Percentiles rank a stretch among this genome's conserved stretches.
These are phyloP conservation scores for Noctua janthina DNA, from an alignment of 2,888 invertebrate species.

Conservation along the genomic window DNA sequence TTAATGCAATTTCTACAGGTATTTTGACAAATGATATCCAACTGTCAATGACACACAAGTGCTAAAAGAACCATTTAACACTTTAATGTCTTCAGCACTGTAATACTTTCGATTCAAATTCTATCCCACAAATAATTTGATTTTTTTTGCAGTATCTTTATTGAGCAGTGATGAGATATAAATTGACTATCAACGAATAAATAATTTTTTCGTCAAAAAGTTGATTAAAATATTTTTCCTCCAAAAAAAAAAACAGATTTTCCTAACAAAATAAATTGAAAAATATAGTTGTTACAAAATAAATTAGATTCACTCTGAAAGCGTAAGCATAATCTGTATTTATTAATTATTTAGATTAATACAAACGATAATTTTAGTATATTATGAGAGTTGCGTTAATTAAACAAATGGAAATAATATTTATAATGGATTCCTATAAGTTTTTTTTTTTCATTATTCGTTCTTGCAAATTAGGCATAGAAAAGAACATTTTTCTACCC, in stretches of 20 bases:
- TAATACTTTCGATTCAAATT: not conserved
- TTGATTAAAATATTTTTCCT: not conserved
- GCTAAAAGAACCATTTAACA: not conserved
- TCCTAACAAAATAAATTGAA: not conserved
- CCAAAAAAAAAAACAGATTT: slow-evolving; percentile 11
- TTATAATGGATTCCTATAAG: not conserved
- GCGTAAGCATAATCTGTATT: slow-evolving; percentile 31
- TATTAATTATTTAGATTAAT: slow-evolving; percentile 45
- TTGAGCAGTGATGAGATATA: slow-evolving; percentile 7
- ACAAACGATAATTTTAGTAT: slow-evolving; percentile 40
- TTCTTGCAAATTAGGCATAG: not conserved
- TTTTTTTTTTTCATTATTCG: not conserved
- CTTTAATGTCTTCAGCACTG: not conserved
- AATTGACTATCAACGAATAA: slow-evolving; percentile 25
- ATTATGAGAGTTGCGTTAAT: slow-evolving; percentile 31
- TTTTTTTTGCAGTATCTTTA: not conserved
- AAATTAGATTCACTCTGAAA: slow-evolving; percentile 35
- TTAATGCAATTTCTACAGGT: not conserved
- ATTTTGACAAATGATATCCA: not conserved
- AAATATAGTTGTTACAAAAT: not conserved
- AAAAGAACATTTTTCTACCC: not conserved
- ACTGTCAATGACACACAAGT: not conserved
- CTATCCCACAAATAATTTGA: slow-evolving; percentile 1
- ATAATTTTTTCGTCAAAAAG: no score
- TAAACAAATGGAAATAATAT: not conserved